These are phyloP conservation scores for Drosophila watanabei DNA, from an alignment of 1,140 invertebrate genomes.

Conservation along the genomic window DNA sequence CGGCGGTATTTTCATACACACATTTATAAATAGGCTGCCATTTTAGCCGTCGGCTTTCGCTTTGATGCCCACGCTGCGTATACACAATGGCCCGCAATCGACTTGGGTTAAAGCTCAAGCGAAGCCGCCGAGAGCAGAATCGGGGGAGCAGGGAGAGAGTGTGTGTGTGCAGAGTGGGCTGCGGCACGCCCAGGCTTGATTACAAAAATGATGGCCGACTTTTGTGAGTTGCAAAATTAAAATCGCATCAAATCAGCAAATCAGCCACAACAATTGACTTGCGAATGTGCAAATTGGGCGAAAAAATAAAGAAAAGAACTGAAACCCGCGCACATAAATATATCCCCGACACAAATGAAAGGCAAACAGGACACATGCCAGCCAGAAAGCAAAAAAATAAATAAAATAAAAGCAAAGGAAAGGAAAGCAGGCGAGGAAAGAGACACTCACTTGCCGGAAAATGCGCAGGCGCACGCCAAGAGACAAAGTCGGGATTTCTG, in stretches of 20 bases:
- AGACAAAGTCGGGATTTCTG: constrained; percentile 58
- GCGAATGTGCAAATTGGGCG: constrained; percentile 53
- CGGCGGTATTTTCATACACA: constrained; percentile 37
- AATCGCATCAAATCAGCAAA: constrained; percentile 58
- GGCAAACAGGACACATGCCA: constrained; percentile 38
- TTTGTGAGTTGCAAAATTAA: constrained; percentile 50
- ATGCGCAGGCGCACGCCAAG: constrained; percentile 55
- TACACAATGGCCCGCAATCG: constrained; percentile 61
- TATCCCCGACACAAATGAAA: constrained; percentile 43
- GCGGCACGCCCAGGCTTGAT: constrained; percentile 48
- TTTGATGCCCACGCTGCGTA: constrained; percentile 70
- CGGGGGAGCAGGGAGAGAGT: background rate
- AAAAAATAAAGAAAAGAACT: constrained; percentile 10
- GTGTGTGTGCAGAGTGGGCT: constrained; percentile 25
- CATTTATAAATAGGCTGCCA: constrained; percentile 77
- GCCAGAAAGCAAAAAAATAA: constrained; percentile 8
- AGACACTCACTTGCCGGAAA: constrained; percentile 28
- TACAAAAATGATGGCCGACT: constrained; percentile 44
- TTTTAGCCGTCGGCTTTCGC: constrained; percentile 62
- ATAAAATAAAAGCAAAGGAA: background rate
- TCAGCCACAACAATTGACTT: constrained; percentile 61
- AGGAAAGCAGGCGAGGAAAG: constrained; percentile 5
- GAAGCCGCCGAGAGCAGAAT: constrained; percentile 17
- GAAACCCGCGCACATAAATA: constrained; percentile 6
- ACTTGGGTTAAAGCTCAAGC: constrained; percentile 44